phyloP scores from a whole-genome alignment of 1,140 invertebrate genomes.

The Camponotus vicinus region DNA sequence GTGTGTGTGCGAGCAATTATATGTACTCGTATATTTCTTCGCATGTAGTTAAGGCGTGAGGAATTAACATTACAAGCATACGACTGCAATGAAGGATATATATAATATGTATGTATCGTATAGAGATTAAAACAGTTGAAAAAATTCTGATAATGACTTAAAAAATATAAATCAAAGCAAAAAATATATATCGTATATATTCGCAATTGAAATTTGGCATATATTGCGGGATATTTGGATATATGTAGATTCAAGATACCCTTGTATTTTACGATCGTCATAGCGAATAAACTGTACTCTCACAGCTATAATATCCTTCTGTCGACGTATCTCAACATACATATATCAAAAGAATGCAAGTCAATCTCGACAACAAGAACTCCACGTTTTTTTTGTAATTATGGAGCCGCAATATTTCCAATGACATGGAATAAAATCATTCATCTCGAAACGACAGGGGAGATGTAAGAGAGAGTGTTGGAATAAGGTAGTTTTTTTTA shows the following conservation, averaged over 20 bases:
- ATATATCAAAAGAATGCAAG: slow-evolving; percentile 74
- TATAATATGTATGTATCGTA: too few relatives aligned
- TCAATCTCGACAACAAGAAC: slow-evolving; percentile 59
- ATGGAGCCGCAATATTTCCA: slow-evolving; percentile 5
- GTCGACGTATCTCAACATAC: slow-evolving; percentile 24
- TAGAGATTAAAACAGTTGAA: neutral
- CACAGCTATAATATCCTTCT: neutral
- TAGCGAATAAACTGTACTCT: neutral
- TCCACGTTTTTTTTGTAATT: slow-evolving; percentile 13
- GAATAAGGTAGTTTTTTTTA: neutral
- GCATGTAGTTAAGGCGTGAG: too few relatives aligned
- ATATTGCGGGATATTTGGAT: neutral
- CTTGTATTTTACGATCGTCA: neutral
- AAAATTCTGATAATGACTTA: neutral
- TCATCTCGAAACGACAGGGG: slow-evolving; percentile 9
- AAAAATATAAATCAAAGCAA: neutral
- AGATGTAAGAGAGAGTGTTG: neutral
- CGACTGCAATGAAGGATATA: too few relatives aligned
- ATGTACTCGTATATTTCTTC: too few relatives aligned
- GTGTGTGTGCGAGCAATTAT: too few relatives aligned
- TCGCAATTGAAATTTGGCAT: too few relatives aligned
- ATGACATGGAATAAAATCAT: slow-evolving; percentile 16
- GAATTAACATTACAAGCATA: too few relatives aligned
- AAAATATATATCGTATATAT: too few relatives aligned
- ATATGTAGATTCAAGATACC: neutral